Evolutionary conservation across 2,888 invertebrate species (phyloP).

Genomic region (Melangyna quadrimaculata): DNA sequence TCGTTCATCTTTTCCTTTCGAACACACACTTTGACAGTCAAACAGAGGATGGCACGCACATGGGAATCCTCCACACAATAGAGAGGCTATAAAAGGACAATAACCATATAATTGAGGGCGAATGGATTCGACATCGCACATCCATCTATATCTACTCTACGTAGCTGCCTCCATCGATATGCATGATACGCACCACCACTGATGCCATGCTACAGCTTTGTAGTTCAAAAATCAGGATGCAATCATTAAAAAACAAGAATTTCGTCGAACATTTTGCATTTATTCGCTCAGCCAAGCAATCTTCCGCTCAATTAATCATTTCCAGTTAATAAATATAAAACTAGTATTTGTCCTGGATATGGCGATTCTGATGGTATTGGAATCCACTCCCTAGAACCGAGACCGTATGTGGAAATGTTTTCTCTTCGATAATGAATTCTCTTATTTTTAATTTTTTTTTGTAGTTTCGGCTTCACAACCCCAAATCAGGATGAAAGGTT

Average conservation of each 20-base stretch:
- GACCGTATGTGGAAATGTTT: conserved; percentile 38
- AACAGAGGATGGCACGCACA: neutral
- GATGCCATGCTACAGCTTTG: no score
- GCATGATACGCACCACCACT: neutral
- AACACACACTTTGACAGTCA: conserved; percentile 5
- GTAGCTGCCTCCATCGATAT: neutral
- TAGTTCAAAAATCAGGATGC: conserved; percentile 18
- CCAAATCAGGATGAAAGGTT: no score
- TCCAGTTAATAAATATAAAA: conserved; percentile 64
- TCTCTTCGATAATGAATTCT: neutral
- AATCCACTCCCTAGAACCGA: neutral
- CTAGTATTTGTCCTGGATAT: neutral
- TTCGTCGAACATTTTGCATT: conserved; percentile 42
- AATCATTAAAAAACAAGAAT: conserved; percentile 27
- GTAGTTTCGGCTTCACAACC: neutral
- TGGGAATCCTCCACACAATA: neutral
- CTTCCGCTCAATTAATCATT: conserved; percentile 68
- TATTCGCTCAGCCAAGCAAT: conserved; percentile 53
- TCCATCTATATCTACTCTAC: no score
- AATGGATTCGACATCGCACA: conserved; percentile 27
- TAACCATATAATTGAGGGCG: conserved; percentile 21
- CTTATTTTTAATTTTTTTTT: neutral
- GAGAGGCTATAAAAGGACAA: neutral
- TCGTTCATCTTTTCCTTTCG: conserved; percentile 50
- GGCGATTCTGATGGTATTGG: neutral